A percentile compares a stretch with the other conserved stretches of the same genome.
Conservation (phyloP, 2,113 vertebrate genomes). For the Anhinga anhinga region DNA sequence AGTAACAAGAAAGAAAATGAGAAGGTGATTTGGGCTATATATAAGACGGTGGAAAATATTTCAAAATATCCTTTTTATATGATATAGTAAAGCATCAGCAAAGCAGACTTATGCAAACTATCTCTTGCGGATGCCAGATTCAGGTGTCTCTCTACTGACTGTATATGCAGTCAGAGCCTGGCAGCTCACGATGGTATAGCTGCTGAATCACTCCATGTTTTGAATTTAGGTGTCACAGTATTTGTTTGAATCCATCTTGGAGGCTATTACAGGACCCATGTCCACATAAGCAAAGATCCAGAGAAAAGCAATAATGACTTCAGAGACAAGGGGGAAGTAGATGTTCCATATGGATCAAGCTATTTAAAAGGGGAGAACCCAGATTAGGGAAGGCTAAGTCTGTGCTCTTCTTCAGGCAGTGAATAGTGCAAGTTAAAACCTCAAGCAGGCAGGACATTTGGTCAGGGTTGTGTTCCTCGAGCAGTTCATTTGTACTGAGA, state of each 20-base stretch:
- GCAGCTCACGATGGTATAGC: neutral
- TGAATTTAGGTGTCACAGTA: neutral
- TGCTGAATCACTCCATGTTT: neutral
- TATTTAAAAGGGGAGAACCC: neutral
- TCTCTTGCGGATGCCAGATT: neutral
- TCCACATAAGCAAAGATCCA: neutral
- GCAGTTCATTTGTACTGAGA: neutral
- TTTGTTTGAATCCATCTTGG: neutral
- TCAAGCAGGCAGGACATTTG: neutral
- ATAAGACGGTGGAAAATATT: neutral
- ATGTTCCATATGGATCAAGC: neutral
- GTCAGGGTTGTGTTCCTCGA: neutral
- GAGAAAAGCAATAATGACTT: neutral
- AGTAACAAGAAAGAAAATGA: neutral
- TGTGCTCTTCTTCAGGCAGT: neutral
- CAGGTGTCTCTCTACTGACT: neutral
- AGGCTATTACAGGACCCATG: neutral
- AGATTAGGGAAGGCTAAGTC: neutral
- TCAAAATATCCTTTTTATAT: neutral
- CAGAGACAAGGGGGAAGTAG: neutral
- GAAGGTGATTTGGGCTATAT: neutral
- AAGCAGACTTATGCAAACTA: neutral
- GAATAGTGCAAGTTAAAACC: neutral
- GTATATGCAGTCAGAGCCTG: neutral
- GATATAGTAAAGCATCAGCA: neutral